A percentile compares a stretch with the other conserved stretches of the same genome.
phyloP scores from a whole-genome alignment of 1,140 invertebrate genomes.

The Trachymyrmex cornetzi region DNA sequence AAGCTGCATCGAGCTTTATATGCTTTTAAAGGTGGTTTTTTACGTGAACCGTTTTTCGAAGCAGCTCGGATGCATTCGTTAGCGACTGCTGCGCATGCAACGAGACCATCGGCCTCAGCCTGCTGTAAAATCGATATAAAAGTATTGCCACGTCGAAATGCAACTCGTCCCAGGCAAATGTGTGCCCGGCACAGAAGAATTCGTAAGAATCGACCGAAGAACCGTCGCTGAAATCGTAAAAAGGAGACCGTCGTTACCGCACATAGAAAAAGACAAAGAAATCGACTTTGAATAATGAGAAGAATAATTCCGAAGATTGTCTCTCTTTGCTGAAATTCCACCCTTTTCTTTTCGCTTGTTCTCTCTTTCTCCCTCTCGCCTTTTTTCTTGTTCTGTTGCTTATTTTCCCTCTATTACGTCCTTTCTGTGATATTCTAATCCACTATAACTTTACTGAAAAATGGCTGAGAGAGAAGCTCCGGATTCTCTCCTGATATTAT shows the following conservation, averaged over 20 bases:
- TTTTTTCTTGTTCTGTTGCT: not conserved
- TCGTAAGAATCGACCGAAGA: conserved; percentile 68
- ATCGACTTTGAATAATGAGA: conserved; percentile 67
- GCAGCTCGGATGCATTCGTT: conserved; percentile 43
- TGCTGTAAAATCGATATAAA: conserved; percentile 76
- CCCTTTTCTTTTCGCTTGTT: not conserved
- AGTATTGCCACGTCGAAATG: conserved; percentile 78
- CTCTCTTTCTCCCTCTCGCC: not conserved
- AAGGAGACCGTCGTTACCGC: not conserved
- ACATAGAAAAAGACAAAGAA: conserved; percentile 47
- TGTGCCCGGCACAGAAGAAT: conserved; percentile 76
- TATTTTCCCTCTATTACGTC: not conserved
- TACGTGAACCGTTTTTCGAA: conserved; percentile 38
- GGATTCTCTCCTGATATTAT: conserved; percentile 15
- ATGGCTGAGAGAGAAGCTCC: not conserved
- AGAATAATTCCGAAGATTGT: conserved; percentile 19
- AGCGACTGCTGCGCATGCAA: conserved; percentile 55
- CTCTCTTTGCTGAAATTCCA: conserved; percentile 13
- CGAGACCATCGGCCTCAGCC: conserved; percentile 43
- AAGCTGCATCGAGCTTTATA: conserved; percentile 14
- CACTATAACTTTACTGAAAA: not conserved
- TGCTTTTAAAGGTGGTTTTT: conserved; percentile 45
- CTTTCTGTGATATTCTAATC: conserved; percentile 34
- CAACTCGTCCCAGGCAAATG: conserved; percentile 79
- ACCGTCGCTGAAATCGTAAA: conserved; percentile 73